Conservation (phyloP, 1,140 invertebrate species). For the Agrilus planipennis region DNA sequence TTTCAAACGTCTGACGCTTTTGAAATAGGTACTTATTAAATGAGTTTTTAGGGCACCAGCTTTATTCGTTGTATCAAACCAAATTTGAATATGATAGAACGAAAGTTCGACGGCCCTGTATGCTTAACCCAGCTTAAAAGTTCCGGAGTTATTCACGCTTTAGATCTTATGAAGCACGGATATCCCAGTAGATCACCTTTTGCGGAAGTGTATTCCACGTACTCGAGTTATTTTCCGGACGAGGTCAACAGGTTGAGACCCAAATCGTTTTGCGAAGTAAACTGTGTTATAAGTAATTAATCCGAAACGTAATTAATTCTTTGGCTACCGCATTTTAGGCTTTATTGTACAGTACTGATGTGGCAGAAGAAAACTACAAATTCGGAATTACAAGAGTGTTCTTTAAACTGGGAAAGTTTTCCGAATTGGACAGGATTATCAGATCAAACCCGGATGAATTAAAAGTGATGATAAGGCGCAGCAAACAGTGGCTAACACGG, state of each 20-base stretch:
- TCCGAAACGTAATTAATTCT: no score
- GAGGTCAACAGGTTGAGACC: conserved; percentile 71
- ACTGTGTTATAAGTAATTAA: no score
- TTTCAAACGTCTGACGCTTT: neutral
- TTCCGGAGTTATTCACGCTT: conserved; percentile 88
- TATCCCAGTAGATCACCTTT: conserved; percentile 88
- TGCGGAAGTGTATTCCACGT: conserved; percentile 82
- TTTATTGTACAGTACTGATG: conserved; percentile 84
- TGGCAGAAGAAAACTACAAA: conserved; percentile 88
- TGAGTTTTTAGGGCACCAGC: conserved; percentile 87
- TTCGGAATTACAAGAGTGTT: conserved; percentile 96
- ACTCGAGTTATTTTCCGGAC: conserved; percentile 73
- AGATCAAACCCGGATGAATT: conserved; percentile 88
- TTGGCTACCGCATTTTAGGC: conserved; percentile 43
- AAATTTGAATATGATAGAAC: conserved; percentile 87
- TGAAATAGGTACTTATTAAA: no score
- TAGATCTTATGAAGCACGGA: conserved; percentile 93
- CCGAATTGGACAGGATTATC: conserved; percentile 96
- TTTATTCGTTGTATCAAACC: conserved; percentile 97
- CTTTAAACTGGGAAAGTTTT: conserved; percentile 95
- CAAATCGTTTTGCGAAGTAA: conserved; percentile 82
- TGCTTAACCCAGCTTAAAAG: conserved; percentile 90
- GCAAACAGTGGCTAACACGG: conserved; percentile 81
- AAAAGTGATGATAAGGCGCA: conserved; percentile 67
- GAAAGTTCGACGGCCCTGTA: conserved; percentile 77